phyloP scores from a whole-genome alignment of 2,888 invertebrate genomes.

The Lobophora halterata region DNA sequence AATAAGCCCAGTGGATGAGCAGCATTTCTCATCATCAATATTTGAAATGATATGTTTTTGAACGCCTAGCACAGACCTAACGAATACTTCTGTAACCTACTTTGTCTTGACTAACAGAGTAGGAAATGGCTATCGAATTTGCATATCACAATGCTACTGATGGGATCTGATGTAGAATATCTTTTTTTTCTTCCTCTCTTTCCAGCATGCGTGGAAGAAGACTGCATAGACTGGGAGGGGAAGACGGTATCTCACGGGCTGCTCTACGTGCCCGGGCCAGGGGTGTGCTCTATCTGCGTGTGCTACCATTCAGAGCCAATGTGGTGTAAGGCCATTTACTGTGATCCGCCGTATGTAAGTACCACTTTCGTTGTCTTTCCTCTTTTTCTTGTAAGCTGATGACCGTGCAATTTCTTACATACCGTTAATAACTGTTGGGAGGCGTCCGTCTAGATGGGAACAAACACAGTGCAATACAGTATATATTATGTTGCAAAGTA shows the following conservation, averaged over 20 bases:
- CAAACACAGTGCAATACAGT: too few species aligned
- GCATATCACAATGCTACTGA: too few species aligned
- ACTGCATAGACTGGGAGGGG: conserved; percentile 92
- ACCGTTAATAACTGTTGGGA: too few species aligned
- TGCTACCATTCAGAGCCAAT: conserved; percentile 92
- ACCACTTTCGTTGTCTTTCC: neutral
- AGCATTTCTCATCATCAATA: too few species aligned
- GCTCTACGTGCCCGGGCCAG: conserved; percentile 91
- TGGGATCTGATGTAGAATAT: neutral
- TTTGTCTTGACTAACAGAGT: too few species aligned
- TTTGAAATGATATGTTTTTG: too few species aligned
- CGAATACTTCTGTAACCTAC: too few species aligned
- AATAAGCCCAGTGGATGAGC: too few species aligned
- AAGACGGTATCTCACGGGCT: conserved; percentile 88
- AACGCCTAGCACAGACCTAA: too few species aligned
- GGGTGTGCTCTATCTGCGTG: conserved; percentile 91
- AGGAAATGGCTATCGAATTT: too few species aligned
- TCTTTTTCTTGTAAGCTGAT: neutral
- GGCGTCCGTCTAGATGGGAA: too few species aligned
- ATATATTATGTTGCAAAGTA: too few species aligned
- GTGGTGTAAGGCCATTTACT: conserved; percentile 94
- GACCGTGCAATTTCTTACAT: neutral
- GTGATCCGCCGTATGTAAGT: conserved; percentile 92
- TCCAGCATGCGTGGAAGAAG: conserved; percentile 86
- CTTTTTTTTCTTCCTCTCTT: conserved; percentile 1